Percentiles rank a stretch among this genome's conserved stretches.
Conservation (phyloP, 2,113 vertebrate genomes). For the Psammodynastes pulverulentus region DNA sequence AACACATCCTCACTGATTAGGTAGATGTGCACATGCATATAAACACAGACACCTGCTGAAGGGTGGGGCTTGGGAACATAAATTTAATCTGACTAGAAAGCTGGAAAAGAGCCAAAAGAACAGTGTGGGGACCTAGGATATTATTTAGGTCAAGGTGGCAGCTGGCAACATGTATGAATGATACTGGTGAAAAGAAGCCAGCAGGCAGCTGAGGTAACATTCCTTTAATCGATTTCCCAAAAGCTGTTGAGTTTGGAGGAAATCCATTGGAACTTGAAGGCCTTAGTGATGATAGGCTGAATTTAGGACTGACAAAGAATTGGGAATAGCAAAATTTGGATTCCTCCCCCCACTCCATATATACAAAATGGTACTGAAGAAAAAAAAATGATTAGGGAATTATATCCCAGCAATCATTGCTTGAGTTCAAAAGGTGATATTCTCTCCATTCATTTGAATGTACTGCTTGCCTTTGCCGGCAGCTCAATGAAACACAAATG, state of each 20-base stretch:
- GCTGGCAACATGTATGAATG: too few species aligned
- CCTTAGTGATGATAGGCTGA: background rate
- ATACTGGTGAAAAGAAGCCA: background rate
- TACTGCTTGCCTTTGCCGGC: conserved; percentile 50
- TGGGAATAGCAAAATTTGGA: background rate
- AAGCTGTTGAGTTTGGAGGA: background rate
- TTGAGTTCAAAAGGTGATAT: conserved; percentile 60
- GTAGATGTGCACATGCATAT: background rate
- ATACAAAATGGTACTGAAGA: background rate
- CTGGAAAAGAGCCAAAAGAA: background rate
- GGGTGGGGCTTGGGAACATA: background rate
- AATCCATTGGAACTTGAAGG: background rate
- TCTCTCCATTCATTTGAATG: conserved; percentile 40
- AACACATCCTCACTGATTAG: background rate
- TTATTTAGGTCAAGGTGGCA: background rate
- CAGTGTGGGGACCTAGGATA: background rate
- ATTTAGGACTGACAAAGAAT: background rate
- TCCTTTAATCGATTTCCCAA: background rate
- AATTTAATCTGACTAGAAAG: background rate
- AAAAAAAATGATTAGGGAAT: conserved; percentile 14
- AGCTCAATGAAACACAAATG: conserved; percentile 33
- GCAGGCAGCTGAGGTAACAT: background rate
- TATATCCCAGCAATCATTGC: conserved; percentile 21
- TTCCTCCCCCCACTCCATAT: too few species aligned
- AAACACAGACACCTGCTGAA: background rate